Conservation (phyloP, 2,797 vertebrate species). For the Trematomus bernacchii region DNA sequence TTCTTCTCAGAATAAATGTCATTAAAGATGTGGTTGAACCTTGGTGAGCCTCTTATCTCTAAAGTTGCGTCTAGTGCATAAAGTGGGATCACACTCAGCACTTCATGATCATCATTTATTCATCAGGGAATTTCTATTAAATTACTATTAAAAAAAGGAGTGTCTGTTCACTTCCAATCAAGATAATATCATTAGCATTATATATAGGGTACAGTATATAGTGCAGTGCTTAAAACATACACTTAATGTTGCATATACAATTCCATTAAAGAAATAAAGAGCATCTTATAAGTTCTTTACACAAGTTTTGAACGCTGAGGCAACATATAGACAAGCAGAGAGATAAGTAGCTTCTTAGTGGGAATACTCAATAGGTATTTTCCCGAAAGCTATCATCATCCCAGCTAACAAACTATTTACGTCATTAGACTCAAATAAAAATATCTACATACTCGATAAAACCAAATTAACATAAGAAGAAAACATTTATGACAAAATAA, state of each 20-base stretch:
- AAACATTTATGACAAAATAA: neutral
- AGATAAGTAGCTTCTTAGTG: conserved; percentile 14
- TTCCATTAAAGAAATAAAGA: conserved; percentile 18
- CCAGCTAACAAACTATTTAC: conserved; percentile 10
- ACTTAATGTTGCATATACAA: conserved; percentile 25
- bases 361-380: conserved; percentile 18
- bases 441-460: neutral
- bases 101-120: conserved; percentile 69
- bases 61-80: conserved; percentile 56
- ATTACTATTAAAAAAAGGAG: conserved; percentile 38
- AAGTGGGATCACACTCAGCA: conserved; percentile 55
- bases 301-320: neutral
- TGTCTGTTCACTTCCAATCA: conserved; percentile 21
- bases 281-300: neutral
- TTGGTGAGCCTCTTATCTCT: conserved; percentile 57
- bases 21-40: conserved; percentile 60
- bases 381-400: conserved; percentile 36
- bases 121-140: conserved; percentile 64
- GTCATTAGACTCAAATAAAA: conserved; percentile 43
- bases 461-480: conserved; percentile 1
- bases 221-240: neutral
- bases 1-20: conserved; percentile 60
- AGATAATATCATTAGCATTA: conserved; percentile 20
- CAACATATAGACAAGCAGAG: neutral
- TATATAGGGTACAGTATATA: neutral